Evolutionary conservation across 2,888 invertebrate species (phyloP).

Genomic region (Synergus gifuensis): DNA sequence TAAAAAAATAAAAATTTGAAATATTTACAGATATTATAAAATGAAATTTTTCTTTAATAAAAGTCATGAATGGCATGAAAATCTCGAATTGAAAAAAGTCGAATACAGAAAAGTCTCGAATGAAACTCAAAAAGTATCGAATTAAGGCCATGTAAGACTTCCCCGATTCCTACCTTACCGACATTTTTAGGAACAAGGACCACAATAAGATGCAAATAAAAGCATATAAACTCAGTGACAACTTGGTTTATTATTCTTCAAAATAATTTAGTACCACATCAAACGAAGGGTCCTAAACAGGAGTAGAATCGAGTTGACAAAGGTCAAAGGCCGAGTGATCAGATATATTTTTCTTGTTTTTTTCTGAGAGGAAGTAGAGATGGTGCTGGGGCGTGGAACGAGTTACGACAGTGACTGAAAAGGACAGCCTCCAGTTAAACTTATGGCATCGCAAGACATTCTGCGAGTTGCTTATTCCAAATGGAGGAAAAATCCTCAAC

Average conservation of each 20-base stretch:
- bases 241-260: constrained; percentile 70
- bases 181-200: neutral
- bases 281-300: constrained; percentile 58
- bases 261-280: constrained; percentile 71
- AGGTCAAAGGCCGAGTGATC: constrained; percentile 34
- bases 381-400: constrained; percentile 24
- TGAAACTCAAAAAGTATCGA: too few species aligned
- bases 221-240: constrained; percentile 63
- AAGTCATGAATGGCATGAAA: too few species aligned
- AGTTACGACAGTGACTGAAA: constrained; percentile 3
- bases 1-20: too few species aligned
- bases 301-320: constrained; percentile 52
- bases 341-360: constrained; percentile 4
- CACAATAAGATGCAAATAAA: neutral
- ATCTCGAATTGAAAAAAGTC: too few species aligned
- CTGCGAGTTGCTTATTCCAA: constrained; percentile 18
- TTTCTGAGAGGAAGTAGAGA: neutral
- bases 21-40: neutral
- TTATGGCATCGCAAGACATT: constrained; percentile 36
- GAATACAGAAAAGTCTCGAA: too few species aligned
- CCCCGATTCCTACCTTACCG: too few species aligned
- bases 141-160: too few species aligned
- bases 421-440: constrained; percentile 20
- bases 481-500: neutral
- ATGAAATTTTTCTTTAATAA: neutral